These are phyloP conservation scores for Eulemur macaco DNA, from an alignment of 2,113 vertebrate species.

Conservation along the genomic window DNA sequence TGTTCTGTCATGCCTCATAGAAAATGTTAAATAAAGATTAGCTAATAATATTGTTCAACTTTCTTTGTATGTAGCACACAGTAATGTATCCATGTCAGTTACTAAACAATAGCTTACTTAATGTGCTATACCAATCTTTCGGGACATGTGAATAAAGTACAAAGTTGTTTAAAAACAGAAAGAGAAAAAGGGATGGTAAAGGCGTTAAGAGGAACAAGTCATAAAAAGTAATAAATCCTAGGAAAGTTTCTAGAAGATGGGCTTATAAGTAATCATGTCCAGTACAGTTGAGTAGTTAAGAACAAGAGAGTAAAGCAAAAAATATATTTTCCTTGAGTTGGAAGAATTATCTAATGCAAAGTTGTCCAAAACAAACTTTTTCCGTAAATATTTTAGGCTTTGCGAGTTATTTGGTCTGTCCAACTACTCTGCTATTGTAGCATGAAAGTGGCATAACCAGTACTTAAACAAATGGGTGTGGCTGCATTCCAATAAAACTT, in stretches of 20 bases:
- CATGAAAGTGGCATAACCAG: neutral
- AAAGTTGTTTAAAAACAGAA: conserved; percentile 31
- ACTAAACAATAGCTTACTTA: neutral
- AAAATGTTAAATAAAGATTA: neutral
- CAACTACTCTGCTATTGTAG: neutral
- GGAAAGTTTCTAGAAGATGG: neutral
- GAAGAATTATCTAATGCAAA: neutral
- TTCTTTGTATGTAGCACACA: neutral
- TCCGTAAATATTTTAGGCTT: neutral
- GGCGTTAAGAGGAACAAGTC: neutral
- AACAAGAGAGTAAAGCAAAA: neutral
- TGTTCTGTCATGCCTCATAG: neutral
- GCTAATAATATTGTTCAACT: neutral
- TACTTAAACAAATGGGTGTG: neutral
- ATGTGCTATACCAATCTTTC: neutral
- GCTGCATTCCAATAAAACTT: neutral
- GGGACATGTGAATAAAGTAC: neutral
- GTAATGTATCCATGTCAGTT: neutral
- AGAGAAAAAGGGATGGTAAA: neutral
- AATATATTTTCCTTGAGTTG: neutral
- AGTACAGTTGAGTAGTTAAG: neutral
- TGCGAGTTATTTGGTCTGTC: neutral
- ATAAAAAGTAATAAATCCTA: neutral
- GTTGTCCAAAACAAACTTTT: neutral
- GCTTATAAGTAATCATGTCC: neutral